phyloP scores from a whole-genome alignment of 2,888 invertebrate species.

The Drosophila algonquin region DNA sequence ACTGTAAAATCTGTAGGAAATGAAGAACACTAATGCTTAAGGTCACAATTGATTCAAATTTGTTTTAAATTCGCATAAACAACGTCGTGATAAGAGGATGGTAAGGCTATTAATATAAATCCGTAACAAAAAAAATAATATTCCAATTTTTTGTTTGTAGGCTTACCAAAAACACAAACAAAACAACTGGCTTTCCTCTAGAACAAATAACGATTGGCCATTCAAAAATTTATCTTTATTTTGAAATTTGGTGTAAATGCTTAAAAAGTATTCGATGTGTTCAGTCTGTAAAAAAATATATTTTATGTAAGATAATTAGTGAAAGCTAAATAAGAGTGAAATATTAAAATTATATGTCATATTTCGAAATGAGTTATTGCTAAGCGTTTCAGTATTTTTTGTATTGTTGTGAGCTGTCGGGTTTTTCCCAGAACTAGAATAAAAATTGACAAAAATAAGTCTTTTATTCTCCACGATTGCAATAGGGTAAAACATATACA shows the following conservation, averaged over 20 bases:
- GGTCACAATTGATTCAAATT: background rate
- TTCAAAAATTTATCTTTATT: background rate
- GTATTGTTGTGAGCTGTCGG: too few relatives aligned
- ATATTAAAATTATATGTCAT: slow-evolving; percentile 40
- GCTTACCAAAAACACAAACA: background rate
- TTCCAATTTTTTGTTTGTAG: background rate
- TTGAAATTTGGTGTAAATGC: slow-evolving; percentile 43
- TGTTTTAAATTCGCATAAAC: background rate
- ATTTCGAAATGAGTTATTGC: background rate
- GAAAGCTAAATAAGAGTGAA: slow-evolving; percentile 30
- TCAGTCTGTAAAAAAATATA: slow-evolving; percentile 58
- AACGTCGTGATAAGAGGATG: background rate
- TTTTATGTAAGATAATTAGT: slow-evolving; percentile 45
- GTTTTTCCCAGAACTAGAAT: too few relatives aligned
- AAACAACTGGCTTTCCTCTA: slow-evolving; percentile 1
- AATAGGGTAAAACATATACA: too few relatives aligned
- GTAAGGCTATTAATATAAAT: background rate
- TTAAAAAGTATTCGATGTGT: slow-evolving; percentile 57
- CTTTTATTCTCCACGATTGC: too few relatives aligned
- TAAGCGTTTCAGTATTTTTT: background rate
- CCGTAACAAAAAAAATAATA: background rate
- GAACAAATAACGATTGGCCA: slow-evolving; percentile 8
- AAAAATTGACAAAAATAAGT: too few relatives aligned
- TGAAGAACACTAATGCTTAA: slow-evolving; percentile 14
- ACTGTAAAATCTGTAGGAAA: background rate